Conservation (phyloP, 2,888 invertebrate genomes). For the Tipula confusa region DNA sequence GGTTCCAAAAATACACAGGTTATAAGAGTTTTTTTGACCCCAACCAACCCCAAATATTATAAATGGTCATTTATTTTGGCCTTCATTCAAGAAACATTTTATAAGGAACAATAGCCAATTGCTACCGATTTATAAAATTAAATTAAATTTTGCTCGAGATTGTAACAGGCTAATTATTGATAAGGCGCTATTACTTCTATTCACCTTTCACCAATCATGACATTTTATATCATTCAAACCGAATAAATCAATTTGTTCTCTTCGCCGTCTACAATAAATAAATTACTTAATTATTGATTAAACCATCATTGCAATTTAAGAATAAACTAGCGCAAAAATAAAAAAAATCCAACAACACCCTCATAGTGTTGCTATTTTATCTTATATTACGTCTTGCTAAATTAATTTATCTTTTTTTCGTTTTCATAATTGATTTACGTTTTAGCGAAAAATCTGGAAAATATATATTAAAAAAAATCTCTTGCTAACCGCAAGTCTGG, state of each 20-base stretch:
- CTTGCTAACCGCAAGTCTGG: neutral
- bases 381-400: neutral
- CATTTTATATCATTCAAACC: neutral
- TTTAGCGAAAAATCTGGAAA: neutral
- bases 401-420: neutral
- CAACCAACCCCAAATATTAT: too few species aligned
- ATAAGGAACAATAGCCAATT: too few species aligned
- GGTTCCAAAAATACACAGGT: too few species aligned
- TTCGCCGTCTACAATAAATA: neutral
- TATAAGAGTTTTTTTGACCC: too few species aligned
- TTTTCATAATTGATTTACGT: neutral
- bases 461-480: slow-evolving; percentile 25
- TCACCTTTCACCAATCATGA: neutral
- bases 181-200: too few species aligned
- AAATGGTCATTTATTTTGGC: too few species aligned
- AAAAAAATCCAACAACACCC: neutral
- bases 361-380: neutral
- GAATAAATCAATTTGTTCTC: neutral
- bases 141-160: too few species aligned
- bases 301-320: slow-evolving; percentile 14
- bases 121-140: too few species aligned
- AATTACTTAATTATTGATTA: slow-evolving; percentile 3
- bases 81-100: too few species aligned
- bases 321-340: neutral
- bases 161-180: too few species aligned